Conservation (phyloP, 1,140 invertebrate species). For the Zaprionus gabonicus region DNA sequence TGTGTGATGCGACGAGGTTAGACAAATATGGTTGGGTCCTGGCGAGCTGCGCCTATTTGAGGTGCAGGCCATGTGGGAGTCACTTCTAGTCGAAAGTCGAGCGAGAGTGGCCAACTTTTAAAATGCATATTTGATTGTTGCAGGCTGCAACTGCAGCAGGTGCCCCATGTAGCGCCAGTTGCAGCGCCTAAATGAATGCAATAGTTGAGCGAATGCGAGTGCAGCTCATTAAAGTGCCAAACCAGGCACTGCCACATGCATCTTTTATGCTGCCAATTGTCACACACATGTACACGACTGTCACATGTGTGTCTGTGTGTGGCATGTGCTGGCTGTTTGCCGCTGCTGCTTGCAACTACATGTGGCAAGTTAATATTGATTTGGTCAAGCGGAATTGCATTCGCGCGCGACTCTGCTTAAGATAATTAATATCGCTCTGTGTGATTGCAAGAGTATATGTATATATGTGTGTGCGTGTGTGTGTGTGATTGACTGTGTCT, state of each 20-base stretch:
- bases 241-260: constrained; percentile 34
- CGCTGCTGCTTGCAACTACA: constrained; percentile 11
- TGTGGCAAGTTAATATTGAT: constrained; percentile 73
- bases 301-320: constrained; percentile 36
- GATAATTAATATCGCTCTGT: constrained; percentile 64
- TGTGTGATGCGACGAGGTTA: constrained; percentile 70
- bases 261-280: constrained; percentile 48
- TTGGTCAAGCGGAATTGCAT: constrained; percentile 63
- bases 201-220: constrained; percentile 28
- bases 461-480: constrained; percentile 10
- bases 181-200: constrained; percentile 43
- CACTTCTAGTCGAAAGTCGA: constrained; percentile 34
- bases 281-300: constrained; percentile 33
- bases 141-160: background rate
- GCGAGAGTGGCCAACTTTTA: constrained; percentile 67
- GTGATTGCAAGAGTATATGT: constrained; percentile 1
- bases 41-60: constrained; percentile 67
- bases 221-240: constrained; percentile 54
- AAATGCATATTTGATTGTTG: constrained; percentile 81
- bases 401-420: constrained; percentile 64
- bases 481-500: constrained; percentile 16
- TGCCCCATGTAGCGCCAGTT: background rate
- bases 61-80: constrained; percentile 75
- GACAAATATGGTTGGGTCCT: constrained; percentile 78
- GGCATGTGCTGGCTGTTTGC: constrained; percentile 4